Base-by-base conservation (phyloP, 2,797 vertebrate genomes). In the Synaphobranchus kaupii region DNA sequence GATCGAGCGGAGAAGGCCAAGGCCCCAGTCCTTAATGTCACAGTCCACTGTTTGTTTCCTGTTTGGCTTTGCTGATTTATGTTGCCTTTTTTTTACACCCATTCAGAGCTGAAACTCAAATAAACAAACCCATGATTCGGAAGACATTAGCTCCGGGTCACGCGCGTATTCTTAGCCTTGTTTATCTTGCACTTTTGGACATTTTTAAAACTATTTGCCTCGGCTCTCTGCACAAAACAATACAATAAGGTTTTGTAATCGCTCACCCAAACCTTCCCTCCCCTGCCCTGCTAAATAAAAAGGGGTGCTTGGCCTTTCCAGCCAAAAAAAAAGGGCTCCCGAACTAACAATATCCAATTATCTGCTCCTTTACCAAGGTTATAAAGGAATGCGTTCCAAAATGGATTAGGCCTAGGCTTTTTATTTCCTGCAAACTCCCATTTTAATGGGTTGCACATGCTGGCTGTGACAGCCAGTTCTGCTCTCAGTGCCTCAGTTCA, bases 301-400 rank as follows among this genome's bases (percentile, higher is more conserved):
- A 90, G 76, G 90, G 89, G 92, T 91, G 92, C 91, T 86, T 58
- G 76, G 54, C 84, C 44, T 39, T 39, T 39, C 68, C 84, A 91
- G 90, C 90, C 90, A 90, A 91, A 89, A 89, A 88, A 28, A 90
- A 66, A n/a, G 80, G 6, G 83, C 89, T 92, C 89, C 54, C 91
- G 92, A 93, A 95, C 85, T 87, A 85, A 90, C 89, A 92, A 88
- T 66, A 89, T 84, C 88, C 93, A 94, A 96, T 95, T 96, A 95
- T 86, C 92, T 90, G 89, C 92, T 89, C 90, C 91, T 90, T 91
- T 90, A 92, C 88, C 86, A 90, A 90, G 92, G 93, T 92, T 90
- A 90, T 89, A 91, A 92, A 92, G 95, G 94, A 94, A 94, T 92
- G 94, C 66, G 92, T 92, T 94, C 93, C 94, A 94, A 94, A 95